Evolutionary conservation across 2,888 invertebrate species (phyloP), one percentile per base, ranked within the genome.

Genomic region (Uropetala carovei): DNA sequence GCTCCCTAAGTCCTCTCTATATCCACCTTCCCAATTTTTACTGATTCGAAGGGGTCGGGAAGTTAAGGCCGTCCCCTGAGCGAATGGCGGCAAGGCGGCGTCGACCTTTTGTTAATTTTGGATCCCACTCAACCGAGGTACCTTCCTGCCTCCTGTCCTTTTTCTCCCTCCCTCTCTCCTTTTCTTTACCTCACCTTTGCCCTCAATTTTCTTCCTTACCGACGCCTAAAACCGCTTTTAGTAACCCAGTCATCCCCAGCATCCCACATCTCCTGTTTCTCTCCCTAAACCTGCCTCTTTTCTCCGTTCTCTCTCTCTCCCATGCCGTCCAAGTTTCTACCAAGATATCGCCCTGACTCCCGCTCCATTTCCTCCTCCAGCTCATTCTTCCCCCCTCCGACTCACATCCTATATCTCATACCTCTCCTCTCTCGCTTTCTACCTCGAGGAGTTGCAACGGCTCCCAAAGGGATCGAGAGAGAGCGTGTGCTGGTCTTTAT

Each of bases 51-150:
- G 68, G 18, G 22, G 18, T 75, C 22, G 75, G 68, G 10, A 22
- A 16, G 22, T n/a, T n/a, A 68, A 75, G 75, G 18, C 27, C 75
- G 22, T 75, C 75, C 43, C 22, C 13, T 75, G 22, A 27, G 75
- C 75, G 27, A 22, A 22, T 75, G 22, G 75, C 27, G 10, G n/a
- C 43, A 43, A 43, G 43, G 43, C 0, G 75, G 75, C 75, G 75
- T 75, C 75, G 75, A 75, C 75, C 75, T 75, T 68, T 75, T 75
- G 27, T 75, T 75, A 75, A 75, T 75, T 75, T 75, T 22, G 27
- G 75, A 75, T 75, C 22, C 75, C 18, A 7, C 75, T 43, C 43
- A 43, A 43, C 43, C 43, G 43, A 43, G 43, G 43, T 43, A 43
- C 43, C 43, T 43, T 43, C 43, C 43, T 43, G 43, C 5, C 43